Base-by-base conservation (phyloP, 2,888 invertebrate genomes). In the Schizotus pectinicornis region DNA sequence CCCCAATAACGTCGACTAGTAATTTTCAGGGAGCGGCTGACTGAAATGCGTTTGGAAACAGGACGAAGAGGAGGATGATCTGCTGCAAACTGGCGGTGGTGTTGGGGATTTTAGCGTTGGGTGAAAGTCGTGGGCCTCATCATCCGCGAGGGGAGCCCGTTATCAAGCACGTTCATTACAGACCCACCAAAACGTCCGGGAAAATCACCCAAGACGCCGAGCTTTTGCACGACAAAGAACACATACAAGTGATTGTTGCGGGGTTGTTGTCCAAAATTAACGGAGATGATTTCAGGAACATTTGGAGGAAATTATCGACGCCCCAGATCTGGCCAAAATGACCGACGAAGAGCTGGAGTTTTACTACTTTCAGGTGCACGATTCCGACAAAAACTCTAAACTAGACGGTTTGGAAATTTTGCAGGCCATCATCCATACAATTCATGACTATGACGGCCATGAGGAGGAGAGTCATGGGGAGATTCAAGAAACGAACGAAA, bases 321-420 rank as follows among this genome's bases (percentile, higher is more conserved):
- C 81, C 56, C 80, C 84, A n/a, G 84, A 84, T 60, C 68, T 89
- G 52, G 83, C 88, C 0, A 87, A 87, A 62, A 89, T 95, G 90
- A 85, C 89, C 0, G 89, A 91, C 1, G 93, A 94, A 70, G 94
- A 95, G 74, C 77, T 93, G 70, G 92, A 92, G 75, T 92, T 92
- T 72, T 88, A 91, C 76, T 92, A 92, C 74, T 93, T 94, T 76
- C 88, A 90, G 81, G 81, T 91, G 11, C 97, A 97, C 71, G 97
- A 97, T 76, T 89, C 89, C 63, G 95, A 96, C 75, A 91, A 90
- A 74, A 95, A 97, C 76, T 90, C 89, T 1, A 91, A 89, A 72
- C 80, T 97, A 58, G 96, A 97, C 77, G 96, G 96, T 0, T 80
- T 95, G 58, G 97, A 97, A 81, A 86, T 97, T 72, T 81, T 95